phyloP scores from a whole-genome alignment of 2,888 invertebrate species.

The Listrodromus nycthemerus region DNA sequence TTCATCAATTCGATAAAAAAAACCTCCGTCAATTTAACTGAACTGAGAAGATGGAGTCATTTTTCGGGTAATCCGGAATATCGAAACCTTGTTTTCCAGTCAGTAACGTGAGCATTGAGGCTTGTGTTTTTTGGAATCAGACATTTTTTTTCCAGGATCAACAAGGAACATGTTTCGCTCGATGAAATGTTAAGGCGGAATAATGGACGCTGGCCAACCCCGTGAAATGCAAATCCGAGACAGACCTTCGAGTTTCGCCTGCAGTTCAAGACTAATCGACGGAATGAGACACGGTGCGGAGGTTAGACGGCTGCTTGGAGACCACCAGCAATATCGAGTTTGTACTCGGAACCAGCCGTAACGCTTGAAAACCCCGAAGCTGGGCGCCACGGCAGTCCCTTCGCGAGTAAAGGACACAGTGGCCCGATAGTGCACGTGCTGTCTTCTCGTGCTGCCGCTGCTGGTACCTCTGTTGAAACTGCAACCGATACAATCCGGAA shows the following conservation, averaged over 20 bases:
- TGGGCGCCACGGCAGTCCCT: constrained; percentile 16
- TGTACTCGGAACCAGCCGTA: constrained; percentile 16
- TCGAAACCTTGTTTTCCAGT: not conserved
- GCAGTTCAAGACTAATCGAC: constrained; percentile 17
- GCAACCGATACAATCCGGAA: constrained; percentile 55
- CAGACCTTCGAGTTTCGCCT: not conserved
- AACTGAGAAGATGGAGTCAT: too few species aligned
- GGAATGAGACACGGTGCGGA: constrained; percentile 6
- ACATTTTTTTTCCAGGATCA: not conserved
- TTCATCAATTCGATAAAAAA: too few species aligned
- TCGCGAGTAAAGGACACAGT: constrained; percentile 34
- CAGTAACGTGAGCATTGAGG: not conserved
- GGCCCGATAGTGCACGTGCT: constrained; percentile 36
- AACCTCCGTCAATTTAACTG: too few species aligned
- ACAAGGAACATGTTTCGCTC: not conserved
- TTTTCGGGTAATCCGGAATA: too few species aligned
- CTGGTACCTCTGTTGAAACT: constrained; percentile 29
- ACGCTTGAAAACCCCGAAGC: not conserved
- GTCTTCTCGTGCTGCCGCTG: constrained; percentile 41
- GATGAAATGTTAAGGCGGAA: not conserved
- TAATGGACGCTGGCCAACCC: not conserved
- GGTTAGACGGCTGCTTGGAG: constrained; percentile 14
- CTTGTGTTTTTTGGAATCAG: not conserved
- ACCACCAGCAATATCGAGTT: constrained; percentile 24
- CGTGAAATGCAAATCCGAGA: constrained; percentile 1